Percentiles rank a stretch among this genome's conserved stretches.
Evolutionary conservation across 2,888 invertebrate genomes (phyloP).

Genomic region (Drosophila bunnanda): DNA sequence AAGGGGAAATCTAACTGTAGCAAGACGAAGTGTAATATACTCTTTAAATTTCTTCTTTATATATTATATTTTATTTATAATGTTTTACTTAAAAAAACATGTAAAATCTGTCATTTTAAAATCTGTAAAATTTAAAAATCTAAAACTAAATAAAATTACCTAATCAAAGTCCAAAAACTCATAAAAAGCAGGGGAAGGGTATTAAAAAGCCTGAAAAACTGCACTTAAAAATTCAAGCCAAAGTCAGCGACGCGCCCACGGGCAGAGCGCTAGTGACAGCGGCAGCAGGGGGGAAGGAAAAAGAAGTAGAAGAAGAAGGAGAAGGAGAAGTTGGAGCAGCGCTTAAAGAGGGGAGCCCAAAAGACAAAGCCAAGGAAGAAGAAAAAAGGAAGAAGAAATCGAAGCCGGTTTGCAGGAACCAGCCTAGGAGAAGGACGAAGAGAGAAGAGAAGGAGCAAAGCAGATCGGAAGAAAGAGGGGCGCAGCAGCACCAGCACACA

Average conservation of each 20-base stretch:
- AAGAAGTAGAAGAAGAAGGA: slow-evolving; percentile 1
- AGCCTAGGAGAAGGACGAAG: slow-evolving; percentile 26
- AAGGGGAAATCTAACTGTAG: background rate
- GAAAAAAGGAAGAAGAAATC: slow-evolving; percentile 1
- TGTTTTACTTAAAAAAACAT: no score
- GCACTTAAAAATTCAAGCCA: slow-evolving; percentile 42
- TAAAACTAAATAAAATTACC: background rate
- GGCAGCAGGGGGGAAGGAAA: background rate
- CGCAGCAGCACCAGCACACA: slow-evolving; percentile 39
- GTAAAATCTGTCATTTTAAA: background rate
- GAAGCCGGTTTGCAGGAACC: slow-evolving; percentile 78
- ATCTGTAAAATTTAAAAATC: background rate
- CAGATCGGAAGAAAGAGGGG: slow-evolving; percentile 29
- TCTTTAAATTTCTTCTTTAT: background rate
- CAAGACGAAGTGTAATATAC: background rate
- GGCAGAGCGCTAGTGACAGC: slow-evolving; percentile 25
- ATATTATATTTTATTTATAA: background rate
- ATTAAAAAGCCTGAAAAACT: slow-evolving; percentile 15
- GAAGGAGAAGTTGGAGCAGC: slow-evolving; percentile 21
- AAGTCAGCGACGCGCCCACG: slow-evolving; percentile 44
- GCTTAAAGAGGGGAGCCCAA: slow-evolving; percentile 18
- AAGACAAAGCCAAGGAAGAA: slow-evolving; percentile 38
- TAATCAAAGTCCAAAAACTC: background rate
- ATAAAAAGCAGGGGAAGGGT: background rate
- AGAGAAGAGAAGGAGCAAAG: slow-evolving; percentile 17